These are phyloP conservation scores for Imbricaverruca yamaguchii DNA, from an alignment of 2,888 invertebrate species.

Conservation along the genomic window DNA sequence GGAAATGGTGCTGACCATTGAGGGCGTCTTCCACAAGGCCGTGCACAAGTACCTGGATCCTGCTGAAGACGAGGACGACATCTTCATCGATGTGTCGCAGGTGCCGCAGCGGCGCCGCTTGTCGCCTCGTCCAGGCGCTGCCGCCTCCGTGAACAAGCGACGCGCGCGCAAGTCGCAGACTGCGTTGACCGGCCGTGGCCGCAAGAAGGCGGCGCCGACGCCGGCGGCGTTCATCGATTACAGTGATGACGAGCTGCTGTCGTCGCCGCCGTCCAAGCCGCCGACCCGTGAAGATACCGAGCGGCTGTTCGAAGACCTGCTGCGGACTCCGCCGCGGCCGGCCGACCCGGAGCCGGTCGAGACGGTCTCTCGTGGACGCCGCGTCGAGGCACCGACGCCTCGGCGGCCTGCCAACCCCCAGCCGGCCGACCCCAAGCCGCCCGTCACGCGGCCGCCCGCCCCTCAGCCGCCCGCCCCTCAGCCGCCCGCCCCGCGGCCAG, in stretches of 20 bases:
- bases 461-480: not conserved
- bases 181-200: not conserved
- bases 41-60: slow-evolving; percentile 76
- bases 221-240: not conserved
- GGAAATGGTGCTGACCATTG: slow-evolving; percentile 75
- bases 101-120: not conserved
- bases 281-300: slow-evolving; percentile 5
- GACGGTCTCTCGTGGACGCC: no score
- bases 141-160: not conserved
- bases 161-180: not conserved
- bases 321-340: not conserved
- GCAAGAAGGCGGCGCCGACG: not conserved
- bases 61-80: slow-evolving; percentile 61
- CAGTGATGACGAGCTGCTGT: slow-evolving; percentile 21
- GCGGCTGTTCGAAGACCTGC: slow-evolving; percentile 7
- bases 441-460: not conserved
- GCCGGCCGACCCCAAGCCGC: not conserved
- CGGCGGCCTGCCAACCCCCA: no score
- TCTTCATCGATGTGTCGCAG: slow-evolving; percentile 38
- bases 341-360: no score
- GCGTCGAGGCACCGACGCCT: no score
- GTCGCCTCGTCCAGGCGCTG: not conserved
- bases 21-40: slow-evolving; percentile 69
- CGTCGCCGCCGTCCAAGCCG: not conserved
- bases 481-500: not conserved